These are phyloP conservation scores for Eilema griseolum DNA, from an alignment of 2,888 invertebrate species.

Conservation along the genomic window DNA sequence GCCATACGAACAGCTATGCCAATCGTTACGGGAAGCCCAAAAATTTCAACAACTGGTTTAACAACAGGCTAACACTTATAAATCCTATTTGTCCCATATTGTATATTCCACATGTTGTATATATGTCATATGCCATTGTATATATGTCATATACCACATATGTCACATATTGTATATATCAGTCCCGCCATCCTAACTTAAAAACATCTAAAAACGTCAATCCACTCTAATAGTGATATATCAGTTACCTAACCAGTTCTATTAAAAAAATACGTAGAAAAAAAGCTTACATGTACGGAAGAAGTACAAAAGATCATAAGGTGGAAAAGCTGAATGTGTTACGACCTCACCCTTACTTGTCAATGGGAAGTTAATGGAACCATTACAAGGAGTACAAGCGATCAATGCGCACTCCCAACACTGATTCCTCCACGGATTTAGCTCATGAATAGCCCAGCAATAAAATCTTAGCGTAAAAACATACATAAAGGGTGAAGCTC, in stretches of 20 bases:
- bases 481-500: slow-evolving; percentile 82
- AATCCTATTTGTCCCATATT: too few relatives aligned
- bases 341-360: not conserved
- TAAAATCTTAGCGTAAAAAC: slow-evolving; percentile 86
- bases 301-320: not conserved
- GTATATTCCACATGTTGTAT: too few relatives aligned
- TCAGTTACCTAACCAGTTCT: not conserved
- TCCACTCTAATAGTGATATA: not conserved
- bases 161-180: too few relatives aligned
- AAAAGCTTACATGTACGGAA: not conserved
- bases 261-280: not conserved
- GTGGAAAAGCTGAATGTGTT: not conserved
- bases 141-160: too few relatives aligned
- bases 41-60: too few relatives aligned
- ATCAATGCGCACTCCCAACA: slow-evolving; percentile 49
- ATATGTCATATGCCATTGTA: too few relatives aligned
- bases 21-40: too few relatives aligned
- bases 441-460: slow-evolving; percentile 82
- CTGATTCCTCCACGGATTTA: slow-evolving; percentile 72
- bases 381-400: slow-evolving; percentile 30
- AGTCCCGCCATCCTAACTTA: too few relatives aligned
- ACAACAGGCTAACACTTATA: too few relatives aligned
- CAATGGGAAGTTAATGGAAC: slow-evolving; percentile 24
- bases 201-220: not conserved
- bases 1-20: too few relatives aligned